phyloP scores from a whole-genome alignment of 2,888 invertebrate species.

The Drosophila vallismaia region DNA sequence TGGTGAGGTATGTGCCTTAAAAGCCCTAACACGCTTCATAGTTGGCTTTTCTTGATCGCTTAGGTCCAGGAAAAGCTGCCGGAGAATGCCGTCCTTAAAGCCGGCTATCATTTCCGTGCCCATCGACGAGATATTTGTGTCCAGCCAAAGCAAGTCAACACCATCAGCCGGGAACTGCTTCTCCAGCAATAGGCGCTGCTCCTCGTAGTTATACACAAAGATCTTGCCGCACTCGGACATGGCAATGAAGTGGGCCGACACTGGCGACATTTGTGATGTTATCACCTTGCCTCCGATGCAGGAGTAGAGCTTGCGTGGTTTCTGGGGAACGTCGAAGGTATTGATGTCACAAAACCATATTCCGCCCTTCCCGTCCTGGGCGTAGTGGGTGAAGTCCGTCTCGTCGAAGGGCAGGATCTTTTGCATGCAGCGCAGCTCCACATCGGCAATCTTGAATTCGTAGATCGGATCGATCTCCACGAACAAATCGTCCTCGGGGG shows the following conservation, averaged over 20 bases:
- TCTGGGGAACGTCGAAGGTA: slow-evolving; percentile 84
- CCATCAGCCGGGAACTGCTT: slow-evolving; percentile 86
- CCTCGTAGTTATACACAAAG: slow-evolving; percentile 89
- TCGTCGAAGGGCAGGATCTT: slow-evolving; percentile 83
- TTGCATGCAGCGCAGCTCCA: slow-evolving; percentile 80
- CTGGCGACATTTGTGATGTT: slow-evolving; percentile 88
- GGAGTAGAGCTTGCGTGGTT: slow-evolving; percentile 85
- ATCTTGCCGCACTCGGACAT: slow-evolving; percentile 90
- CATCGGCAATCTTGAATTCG: slow-evolving; percentile 88
- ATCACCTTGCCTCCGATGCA: slow-evolving; percentile 91
- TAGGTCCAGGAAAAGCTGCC: slow-evolving; percentile 84
- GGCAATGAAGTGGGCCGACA: slow-evolving; percentile 88
- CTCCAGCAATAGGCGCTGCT: slow-evolving; percentile 86
- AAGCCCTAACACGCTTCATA: slow-evolving; percentile 83
- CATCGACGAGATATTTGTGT: slow-evolving; percentile 86
- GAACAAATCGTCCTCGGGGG: slow-evolving; percentile 90
- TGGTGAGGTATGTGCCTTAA: slow-evolving; percentile 88
- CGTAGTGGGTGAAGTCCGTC: slow-evolving; percentile 87
- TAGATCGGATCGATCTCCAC: slow-evolving; percentile 94
- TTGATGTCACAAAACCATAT: slow-evolving; percentile 90
- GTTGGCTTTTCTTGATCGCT: slow-evolving; percentile 36
- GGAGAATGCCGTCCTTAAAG: slow-evolving; percentile 89
- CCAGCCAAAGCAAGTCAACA: slow-evolving; percentile 88
- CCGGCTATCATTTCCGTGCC: slow-evolving; percentile 88
- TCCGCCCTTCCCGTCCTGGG: slow-evolving; percentile 95